Percentiles rank a stretch among this genome's conserved stretches.
Conservation (phyloP, 2,113 vertebrate species). For the Trichechus manatus region DNA sequence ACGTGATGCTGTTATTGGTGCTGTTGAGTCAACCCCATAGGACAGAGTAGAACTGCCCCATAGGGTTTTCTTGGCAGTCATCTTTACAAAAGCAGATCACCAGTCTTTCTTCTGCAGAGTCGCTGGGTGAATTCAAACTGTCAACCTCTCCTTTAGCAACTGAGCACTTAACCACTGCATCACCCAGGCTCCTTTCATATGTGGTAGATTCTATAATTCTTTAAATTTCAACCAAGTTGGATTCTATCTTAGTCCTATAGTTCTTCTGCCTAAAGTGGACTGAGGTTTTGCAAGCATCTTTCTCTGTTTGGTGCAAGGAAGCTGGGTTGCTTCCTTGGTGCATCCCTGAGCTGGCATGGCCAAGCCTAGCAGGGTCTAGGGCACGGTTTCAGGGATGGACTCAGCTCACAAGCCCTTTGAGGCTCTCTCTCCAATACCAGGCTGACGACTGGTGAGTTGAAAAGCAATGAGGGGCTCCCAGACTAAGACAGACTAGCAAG, state of each 20-base stretch:
- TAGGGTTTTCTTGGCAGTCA: background rate
- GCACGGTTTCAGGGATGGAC: background rate
- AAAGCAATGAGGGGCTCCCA: rapidly evolving
- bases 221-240: background rate
- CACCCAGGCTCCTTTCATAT: too few relatives aligned
- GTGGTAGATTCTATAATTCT: background rate
- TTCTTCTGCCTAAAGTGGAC: background rate
- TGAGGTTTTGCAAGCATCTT: background rate
- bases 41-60: background rate
- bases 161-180: too few relatives aligned
- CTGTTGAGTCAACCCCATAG: background rate
- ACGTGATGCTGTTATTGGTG: background rate
- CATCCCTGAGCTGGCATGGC: background rate
- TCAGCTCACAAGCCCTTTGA: background rate
- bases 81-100: background rate
- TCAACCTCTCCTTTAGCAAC: background rate
- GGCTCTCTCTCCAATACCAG: background rate
- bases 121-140: background rate
- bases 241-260: background rate
- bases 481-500: too few relatives aligned
- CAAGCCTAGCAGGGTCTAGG: background rate
- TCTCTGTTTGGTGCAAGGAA: background rate
- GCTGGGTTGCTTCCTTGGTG: too few relatives aligned
- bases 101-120: background rate
- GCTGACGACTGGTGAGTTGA: rapidly evolving